Base-by-base conservation (phyloP, 2,888 invertebrate species). In the Idaea biselata region DNA sequence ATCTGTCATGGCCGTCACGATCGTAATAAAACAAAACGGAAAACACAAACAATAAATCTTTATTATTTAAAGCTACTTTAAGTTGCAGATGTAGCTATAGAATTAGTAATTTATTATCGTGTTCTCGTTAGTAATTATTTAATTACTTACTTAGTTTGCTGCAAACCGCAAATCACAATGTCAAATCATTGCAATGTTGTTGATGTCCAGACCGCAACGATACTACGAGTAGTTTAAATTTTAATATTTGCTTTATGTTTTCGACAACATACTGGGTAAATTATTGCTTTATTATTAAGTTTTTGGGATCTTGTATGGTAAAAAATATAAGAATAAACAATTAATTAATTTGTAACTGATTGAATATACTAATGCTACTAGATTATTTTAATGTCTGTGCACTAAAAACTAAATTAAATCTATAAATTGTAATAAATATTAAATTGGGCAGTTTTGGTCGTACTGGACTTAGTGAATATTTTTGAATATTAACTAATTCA, bases 101-200 rank as follows among this genome's bases (percentile, higher is more conserved):
- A 44, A 44, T 44, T 44, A 14, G 44, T 25, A 11, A 44, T 44
- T 44, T 44, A 44, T 44, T 44, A 14, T 8, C 11, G 44, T 44
- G 8, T 7, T 8, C 25, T 25, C 60, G 68, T 64, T 65, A 66
- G 60, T 54, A 25, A 57, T 25, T 25, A 25, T 1, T 25, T 25
- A 25, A 3, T 25, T 25, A 25, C 1, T 25, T 25, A 25, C 5
- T 1, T 25, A 25, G 25, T 25, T 25, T 25, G 1, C 25, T 25
- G 5, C 25, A 3, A 25, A 68, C 80, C 81, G 66, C 82, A 80
- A 77, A 71, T 83, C 84, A 67, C 82, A 81, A 77, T 76, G 79
- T 83, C 83, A 86, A 82, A 85, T 84, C 80, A 75, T 74, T 80
- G 83, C 84, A 79, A 81, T 76, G 83, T 81, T 76, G 83, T 81